Evolutionary conservation across 2,113 vertebrate genomes (phyloP).

Genomic region (Nothobranchius furzeri): DNA sequence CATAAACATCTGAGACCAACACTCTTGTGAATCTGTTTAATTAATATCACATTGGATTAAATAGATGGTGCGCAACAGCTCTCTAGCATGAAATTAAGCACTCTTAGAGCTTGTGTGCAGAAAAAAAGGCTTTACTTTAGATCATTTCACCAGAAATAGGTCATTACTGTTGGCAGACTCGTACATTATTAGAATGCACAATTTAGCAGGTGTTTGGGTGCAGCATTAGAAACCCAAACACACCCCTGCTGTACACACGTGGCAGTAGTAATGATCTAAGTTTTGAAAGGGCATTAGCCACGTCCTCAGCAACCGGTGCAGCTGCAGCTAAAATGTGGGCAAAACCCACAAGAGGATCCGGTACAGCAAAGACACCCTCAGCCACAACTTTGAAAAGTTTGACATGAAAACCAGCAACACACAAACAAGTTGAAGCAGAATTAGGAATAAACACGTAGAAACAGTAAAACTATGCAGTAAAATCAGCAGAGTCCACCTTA

Average conservation of each 20-base stretch:
- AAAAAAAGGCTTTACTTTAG: conserved; percentile 39
- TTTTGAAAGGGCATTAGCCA: conserved; percentile 31
- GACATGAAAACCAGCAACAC: too few species aligned
- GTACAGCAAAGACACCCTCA: conserved; percentile 44
- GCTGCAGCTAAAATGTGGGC: conserved; percentile 43
- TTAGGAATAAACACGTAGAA: too few species aligned
- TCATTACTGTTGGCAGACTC: conserved; percentile 23
- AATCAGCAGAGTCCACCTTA: conserved; percentile 67
- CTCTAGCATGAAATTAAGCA: conserved; percentile 56
- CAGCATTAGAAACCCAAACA: conserved; percentile 29
- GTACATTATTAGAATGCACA: conserved; percentile 3
- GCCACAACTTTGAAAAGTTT: neutral
- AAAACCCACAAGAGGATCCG: conserved; percentile 23
- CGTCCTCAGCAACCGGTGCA: conserved; percentile 37
- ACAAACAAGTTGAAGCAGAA: too few species aligned
- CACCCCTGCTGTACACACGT: conserved; percentile 32
- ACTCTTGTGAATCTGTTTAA: conserved; percentile 45
- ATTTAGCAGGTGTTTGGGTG: conserved; percentile 31
- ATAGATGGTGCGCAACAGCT: conserved; percentile 32
- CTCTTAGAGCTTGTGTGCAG: conserved; percentile 27
- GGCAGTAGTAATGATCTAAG: conserved; percentile 30
- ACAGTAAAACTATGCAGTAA: neutral
- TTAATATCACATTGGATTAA: conserved; percentile 50
- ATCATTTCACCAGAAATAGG: conserved; percentile 39
- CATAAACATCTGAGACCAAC: conserved; percentile 47